Base-by-base conservation (phyloP, 2,888 invertebrate species). In the Agrilus mali region DNA sequence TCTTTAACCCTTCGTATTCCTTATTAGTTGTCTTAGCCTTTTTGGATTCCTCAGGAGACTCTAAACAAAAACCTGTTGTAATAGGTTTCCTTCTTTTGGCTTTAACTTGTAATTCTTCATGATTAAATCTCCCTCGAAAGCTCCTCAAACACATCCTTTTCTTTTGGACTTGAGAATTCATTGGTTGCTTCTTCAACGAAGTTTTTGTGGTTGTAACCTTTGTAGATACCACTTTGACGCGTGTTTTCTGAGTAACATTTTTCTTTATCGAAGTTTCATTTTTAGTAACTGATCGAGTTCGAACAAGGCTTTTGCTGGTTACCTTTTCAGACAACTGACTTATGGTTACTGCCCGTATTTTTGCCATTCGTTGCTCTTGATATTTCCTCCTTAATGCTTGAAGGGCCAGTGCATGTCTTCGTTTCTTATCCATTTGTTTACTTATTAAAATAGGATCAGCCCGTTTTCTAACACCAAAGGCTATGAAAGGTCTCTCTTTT, bases 311-410 rank as follows among this genome's bases (percentile, higher is more conserved):
- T 55, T 62, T 66, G 50, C 58, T 65, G 13, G 64, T 60, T 4
- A 60, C 58, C 52, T 64, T 67, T 47, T 67, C 66, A 7, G 65
- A 65, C 41, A 67, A 50, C 53, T 67, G 67, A 41, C 64, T 66
- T n/a, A 67, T 65, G 7, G 68, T 66, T 17, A 68, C 56, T 7
- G 68, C 67, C 31, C 68, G 58, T 35, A 70, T 67, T 53, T 77
- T 76, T 3, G 75, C 75, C 55, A 77, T 65, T 52, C 74, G 69
- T 55, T 78, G 77, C 48, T 75, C 75, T 53, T 75, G 75, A 55
- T 76, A 75, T 55, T 76, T 77, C 51, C 73, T 71, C 44, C 74
- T 69, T 16, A 77, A 57, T 12, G 73, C 74, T 57, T 73, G 76
- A 17, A 77, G 65, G 6, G 75, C 71, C 7, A 67, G 52, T 10